phyloP scores from a whole-genome alignment of 2,888 invertebrate genomes.

The Cephus rjabovi region DNA sequence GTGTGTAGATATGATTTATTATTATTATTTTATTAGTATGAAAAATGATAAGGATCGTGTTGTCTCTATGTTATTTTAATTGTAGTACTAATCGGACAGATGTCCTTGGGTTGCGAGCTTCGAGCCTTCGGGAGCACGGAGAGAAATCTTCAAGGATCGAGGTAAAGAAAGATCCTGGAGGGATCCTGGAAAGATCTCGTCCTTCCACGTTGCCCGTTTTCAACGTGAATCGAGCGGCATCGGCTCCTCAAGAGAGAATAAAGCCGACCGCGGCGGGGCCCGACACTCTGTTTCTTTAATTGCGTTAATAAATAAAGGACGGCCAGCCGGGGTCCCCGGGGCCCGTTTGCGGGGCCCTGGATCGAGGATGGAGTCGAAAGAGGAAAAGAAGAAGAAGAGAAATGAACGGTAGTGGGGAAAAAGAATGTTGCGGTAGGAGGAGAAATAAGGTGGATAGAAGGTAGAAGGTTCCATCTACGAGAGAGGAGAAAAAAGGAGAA shows the following conservation, averaged over 20 bases:
- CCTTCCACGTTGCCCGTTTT: not conserved
- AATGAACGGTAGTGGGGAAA: slow-evolving; percentile 18
- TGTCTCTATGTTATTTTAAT: too few species aligned
- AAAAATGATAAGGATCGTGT: too few species aligned
- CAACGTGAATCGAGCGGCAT: slow-evolving; percentile 35
- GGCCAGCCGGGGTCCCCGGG: slow-evolving; percentile 41
- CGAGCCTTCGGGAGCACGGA: too few species aligned
- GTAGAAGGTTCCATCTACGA: not conserved
- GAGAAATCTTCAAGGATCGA: too few species aligned
- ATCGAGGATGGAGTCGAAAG: slow-evolving; percentile 8
- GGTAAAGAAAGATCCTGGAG: too few species aligned
- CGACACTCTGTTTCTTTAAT: slow-evolving; percentile 66
- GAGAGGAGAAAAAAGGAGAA: slow-evolving; percentile 19
- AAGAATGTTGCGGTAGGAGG: slow-evolving; percentile 26
- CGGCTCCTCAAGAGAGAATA: slow-evolving; percentile 54
- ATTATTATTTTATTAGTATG: too few species aligned
- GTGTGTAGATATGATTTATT: too few species aligned
- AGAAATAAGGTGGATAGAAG: slow-evolving; percentile 13
- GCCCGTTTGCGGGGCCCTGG: slow-evolving; percentile 16
- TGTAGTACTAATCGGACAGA: too few species aligned
- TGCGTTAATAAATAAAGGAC: slow-evolving; percentile 65
- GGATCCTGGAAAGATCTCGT: too few species aligned
- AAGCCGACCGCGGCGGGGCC: slow-evolving; percentile 53
- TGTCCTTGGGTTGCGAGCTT: too few species aligned
- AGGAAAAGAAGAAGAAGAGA: slow-evolving; percentile 15